Evolutionary conservation across 1,140 invertebrate genomes (phyloP).

Genomic region (Dermatophagoides farinae): DNA sequence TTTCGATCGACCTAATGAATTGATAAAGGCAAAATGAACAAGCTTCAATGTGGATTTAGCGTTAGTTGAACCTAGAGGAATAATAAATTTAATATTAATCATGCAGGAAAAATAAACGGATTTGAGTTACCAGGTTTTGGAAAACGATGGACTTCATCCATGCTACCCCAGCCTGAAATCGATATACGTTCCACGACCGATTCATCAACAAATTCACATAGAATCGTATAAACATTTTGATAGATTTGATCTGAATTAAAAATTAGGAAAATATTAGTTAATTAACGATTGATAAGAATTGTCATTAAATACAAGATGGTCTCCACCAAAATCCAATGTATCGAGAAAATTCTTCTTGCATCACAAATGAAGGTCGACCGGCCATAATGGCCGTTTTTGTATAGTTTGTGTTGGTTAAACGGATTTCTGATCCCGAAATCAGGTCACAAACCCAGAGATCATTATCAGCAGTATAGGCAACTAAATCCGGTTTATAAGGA

Average conservation of each 20-base stretch:
- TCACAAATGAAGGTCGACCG: slow-evolving; percentile 85
- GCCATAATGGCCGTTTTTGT: slow-evolving; percentile 64
- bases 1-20: neutral
- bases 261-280: neutral
- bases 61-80: slow-evolving; percentile 8
- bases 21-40: slow-evolving; percentile 9
- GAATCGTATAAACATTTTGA: slow-evolving; percentile 34
- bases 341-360: slow-evolving; percentile 91
- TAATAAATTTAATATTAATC: slow-evolving; percentile 7
- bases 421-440: slow-evolving; percentile 29
- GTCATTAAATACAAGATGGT: slow-evolving; percentile 29
- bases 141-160: slow-evolving; percentile 73
- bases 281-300: neutral
- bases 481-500: slow-evolving; percentile 57
- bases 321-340: slow-evolving; percentile 97
- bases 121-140: slow-evolving; percentile 48
- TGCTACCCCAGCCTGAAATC: slow-evolving; percentile 55
- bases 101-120: neutral
- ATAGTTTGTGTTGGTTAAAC: slow-evolving; percentile 24
- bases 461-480: slow-evolving; percentile 69
- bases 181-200: slow-evolving; percentile 73
- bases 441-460: slow-evolving; percentile 74
- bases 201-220: slow-evolving; percentile 92
- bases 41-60: slow-evolving; percentile 14
- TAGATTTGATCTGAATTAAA: slow-evolving; percentile 41